Evolutionary conservation across 1,140 invertebrate species (phyloP), one percentile per base, ranked within the genome.

Genomic region (Lucilia sericata): DNA sequence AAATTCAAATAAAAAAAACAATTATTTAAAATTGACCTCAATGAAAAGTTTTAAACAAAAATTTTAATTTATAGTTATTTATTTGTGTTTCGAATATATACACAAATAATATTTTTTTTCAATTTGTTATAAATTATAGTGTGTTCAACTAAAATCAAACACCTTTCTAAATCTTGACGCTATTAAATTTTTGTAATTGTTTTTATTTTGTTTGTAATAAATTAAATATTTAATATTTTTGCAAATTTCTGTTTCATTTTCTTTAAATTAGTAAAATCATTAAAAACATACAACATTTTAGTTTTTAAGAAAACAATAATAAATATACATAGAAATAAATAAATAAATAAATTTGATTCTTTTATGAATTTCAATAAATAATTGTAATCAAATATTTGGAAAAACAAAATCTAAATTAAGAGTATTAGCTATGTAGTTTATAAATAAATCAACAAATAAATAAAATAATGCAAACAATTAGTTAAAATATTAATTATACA

Each of bases 1-100:
- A 42, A 42, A 10, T 55, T 55, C 0, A 55, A 55, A 55, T 55
- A 55, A 17, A 55, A 55, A 55, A 55, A 55, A 55, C 12, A 55
- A 17, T 55, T 10, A 55, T 55, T 55, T 55, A 70, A 70, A 70
- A 70, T 70, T 25, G 65, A 70, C 65, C 65, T 70, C 65, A 70
- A 21, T 70, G 17, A 70, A 42, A 55, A 19, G 17, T 70, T 0
- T 70, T 21, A 10, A 55, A 70, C n/a, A 70, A 70, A 10, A 70
- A 5, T 70, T 70, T 21, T 10, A 70, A 70, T 21, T 70, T 70
- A 21, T 70, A 21, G 8, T 19, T 70, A 21, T 21, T 70, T 70
- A 21, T 70, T 70, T 70, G 17, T 21, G 17, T 70, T 70, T 70
- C 19, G 5, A 70, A 60, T n/a, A n/a, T 7, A 60, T 60, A 60